phyloP scores from a whole-genome alignment of 53 echinoderm and acorn worm genomes.

The Zoroaster sp. region DNA sequence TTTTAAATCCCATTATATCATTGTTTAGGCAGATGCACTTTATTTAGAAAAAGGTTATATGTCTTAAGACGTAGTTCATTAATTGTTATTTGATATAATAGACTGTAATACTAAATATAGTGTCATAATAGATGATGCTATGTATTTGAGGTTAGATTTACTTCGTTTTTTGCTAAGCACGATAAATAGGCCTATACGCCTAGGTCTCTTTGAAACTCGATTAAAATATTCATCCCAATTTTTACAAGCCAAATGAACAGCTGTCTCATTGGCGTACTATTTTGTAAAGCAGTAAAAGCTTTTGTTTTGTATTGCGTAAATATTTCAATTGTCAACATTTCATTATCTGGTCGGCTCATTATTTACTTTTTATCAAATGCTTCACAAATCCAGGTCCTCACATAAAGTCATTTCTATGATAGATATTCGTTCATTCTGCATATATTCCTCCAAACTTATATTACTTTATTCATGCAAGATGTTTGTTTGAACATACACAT shows the following conservation, averaged over 20 bases:
- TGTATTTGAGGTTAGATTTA: neutral
- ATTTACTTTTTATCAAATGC: neutral
- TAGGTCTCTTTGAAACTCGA: neutral
- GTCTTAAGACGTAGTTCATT: too few species aligned
- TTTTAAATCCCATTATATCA: too few species aligned
- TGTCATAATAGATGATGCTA: neutral
- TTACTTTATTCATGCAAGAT: slow-evolving; percentile 56
- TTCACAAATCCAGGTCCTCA: neutral
- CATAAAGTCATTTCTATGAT: neutral
- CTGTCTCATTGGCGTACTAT: neutral
- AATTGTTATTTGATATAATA: too few species aligned
- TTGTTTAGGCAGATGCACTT: too few species aligned
- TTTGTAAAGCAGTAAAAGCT: neutral
- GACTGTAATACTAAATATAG: neutral
- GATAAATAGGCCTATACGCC: too few species aligned
- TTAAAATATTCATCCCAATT: too few species aligned
- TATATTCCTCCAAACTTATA: slow-evolving; percentile 39
- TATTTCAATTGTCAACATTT: neutral
- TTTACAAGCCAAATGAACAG: too few species aligned
- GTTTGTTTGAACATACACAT: slow-evolving; percentile 16
- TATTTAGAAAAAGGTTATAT: too few species aligned
- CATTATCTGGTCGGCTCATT: neutral
- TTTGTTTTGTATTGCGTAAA: neutral
- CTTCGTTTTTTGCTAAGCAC: neutral
- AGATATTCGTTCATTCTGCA: neutral